A percentile compares a stretch with the other conserved stretches of the same genome.
phyloP scores from a whole-genome alignment of 2,797 vertebrate genomes.

The Gallinago stenura region DNA sequence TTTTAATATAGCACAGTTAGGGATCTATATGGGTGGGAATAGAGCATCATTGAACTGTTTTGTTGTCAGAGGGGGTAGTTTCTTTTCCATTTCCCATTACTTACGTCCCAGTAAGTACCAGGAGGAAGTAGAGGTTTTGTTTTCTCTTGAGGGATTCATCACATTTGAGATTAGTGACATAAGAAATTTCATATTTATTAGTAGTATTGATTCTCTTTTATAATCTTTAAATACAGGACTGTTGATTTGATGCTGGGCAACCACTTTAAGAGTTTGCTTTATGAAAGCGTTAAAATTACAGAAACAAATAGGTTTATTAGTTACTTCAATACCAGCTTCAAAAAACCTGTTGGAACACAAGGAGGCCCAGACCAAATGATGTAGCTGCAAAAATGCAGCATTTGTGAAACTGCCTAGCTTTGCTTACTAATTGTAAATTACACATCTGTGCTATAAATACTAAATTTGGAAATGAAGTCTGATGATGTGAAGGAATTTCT shows the following conservation, averaged over 20 bases:
- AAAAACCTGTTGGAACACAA: background rate
- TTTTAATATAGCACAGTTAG: background rate
- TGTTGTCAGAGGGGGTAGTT: background rate
- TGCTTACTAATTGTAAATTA: constrained; percentile 3
- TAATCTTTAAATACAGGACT: background rate
- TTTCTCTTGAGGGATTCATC: background rate
- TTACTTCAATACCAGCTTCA: background rate
- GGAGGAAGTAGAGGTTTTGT: background rate
- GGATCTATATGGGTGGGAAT: background rate
- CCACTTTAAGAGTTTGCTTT: background rate
- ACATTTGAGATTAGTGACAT: background rate
- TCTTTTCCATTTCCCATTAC: background rate
- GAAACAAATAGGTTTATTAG: background rate
- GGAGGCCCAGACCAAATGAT: background rate
- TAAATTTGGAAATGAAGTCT: constrained; percentile 23
- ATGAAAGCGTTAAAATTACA: background rate
- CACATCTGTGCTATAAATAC: background rate
- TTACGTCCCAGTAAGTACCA: background rate
- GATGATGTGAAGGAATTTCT: constrained; percentile 13
- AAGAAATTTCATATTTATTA: background rate
- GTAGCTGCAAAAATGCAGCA: background rate
- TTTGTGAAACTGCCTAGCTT: background rate
- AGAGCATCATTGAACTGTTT: background rate
- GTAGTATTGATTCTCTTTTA: background rate
- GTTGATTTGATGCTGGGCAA: background rate